Evolutionary conservation across 2,113 vertebrate species (phyloP), one percentile per base, ranked within the genome.

Genomic region (Thamnophis sirtalis): DNA sequence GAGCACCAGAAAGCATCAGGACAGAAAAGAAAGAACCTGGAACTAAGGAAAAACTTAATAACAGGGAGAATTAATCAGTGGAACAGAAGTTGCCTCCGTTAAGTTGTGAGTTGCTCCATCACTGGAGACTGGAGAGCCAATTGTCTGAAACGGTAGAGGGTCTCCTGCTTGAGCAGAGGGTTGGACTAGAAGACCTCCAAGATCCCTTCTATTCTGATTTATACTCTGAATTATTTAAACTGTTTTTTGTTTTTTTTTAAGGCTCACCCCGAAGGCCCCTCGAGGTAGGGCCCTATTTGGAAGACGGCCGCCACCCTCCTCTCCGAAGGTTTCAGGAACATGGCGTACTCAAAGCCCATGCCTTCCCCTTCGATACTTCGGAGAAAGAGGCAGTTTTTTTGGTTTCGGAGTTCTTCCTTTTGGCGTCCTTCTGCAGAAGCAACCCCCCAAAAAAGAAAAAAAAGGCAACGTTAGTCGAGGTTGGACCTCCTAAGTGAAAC

Each of bases 271-370:
- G 98, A 97, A 2, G 96, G 91, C 2, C 98, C 98, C 85, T 99
- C 98, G 58, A 99, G 96, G 48, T 98, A 97, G 53, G 98, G 97
- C 53, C 98, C 98, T 33, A 97, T 93, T 90, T 99, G 98, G 95
- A 98, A 98, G 94, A 94, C 97, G 98, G 28, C 11, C 55, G 98
- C 94, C 1, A 97, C 96, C 80, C 92, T 98, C 90, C 97, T 96
- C 91, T 98, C 94, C 1, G 96, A 85, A 15, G 96, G 94, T 58
- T 98, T 98, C 19, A 97, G 54, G 93, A 99, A 99, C 90, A 98
- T 92, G 86, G 95, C 98, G 0, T 98, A 99, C 93, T 99, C 98
- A 26, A 98, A 99, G 13, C 96, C 97, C 86, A 97, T 95, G 24
- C 98, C 98, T 3, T 97, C 95, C 0, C 80, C 94, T 8, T 95